Conservation (phyloP, 2,797 vertebrate species). For the Anguilla obscura region DNA sequence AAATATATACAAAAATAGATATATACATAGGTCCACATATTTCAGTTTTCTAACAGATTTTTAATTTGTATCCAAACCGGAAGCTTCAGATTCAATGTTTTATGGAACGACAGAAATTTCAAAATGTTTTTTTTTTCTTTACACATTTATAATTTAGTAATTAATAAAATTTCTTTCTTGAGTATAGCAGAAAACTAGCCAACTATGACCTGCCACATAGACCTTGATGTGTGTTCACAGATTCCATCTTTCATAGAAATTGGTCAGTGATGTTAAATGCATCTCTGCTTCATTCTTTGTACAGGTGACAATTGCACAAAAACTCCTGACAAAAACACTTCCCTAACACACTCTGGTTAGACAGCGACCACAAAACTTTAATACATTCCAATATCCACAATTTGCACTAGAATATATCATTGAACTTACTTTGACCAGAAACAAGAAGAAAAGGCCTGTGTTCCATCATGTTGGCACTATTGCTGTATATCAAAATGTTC, state of each 20-base stretch:
- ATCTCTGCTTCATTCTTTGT: conserved; percentile 27
- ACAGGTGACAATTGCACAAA: conserved; percentile 12
- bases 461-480: conserved; percentile 22
- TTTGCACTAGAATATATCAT: conserved; percentile 58
- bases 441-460: neutral
- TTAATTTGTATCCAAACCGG: neutral
- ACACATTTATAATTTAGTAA: neutral
- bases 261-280: neutral
- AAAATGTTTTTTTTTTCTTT: neutral
- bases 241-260: neutral
- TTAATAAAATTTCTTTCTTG: neutral
- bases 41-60: neutral
- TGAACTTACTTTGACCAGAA: conserved; percentile 46
- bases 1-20: neutral
- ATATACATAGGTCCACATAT: neutral
- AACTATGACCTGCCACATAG: conserved; percentile 33
- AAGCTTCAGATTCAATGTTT: neutral
- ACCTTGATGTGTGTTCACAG: conserved; percentile 35
- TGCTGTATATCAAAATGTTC: conserved; percentile 9
- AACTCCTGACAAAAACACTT: neutral
- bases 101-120: neutral
- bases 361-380: conserved; percentile 34
- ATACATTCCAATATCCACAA: conserved; percentile 61
- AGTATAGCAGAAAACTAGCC: conserved; percentile 39
- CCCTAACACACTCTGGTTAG: conserved; percentile 23